These are phyloP conservation scores for Erebia epiphron DNA, from an alignment of 2,888 invertebrate genomes.

Conservation along the genomic window DNA sequence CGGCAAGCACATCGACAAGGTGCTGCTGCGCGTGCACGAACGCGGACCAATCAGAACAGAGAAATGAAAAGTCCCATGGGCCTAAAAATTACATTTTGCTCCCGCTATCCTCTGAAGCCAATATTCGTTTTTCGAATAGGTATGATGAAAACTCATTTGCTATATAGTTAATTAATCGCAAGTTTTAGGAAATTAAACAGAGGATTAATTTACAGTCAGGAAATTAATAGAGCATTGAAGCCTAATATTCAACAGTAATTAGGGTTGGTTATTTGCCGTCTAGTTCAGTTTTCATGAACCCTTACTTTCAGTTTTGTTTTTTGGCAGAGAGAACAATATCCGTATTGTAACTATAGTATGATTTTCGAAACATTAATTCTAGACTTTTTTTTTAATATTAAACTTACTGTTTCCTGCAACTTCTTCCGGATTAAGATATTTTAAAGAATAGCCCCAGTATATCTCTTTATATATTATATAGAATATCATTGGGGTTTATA, in stretches of 20 bases:
- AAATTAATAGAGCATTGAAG: background rate
- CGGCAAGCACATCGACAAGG: no score
- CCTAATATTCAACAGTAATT: background rate
- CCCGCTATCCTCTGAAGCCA: no score
- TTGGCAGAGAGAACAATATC: background rate
- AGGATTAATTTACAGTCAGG: background rate
- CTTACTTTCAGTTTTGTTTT: background rate
- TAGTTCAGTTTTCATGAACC: slow-evolving; percentile 1
- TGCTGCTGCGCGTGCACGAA: no score
- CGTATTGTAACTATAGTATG: background rate
- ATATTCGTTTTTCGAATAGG: no score
- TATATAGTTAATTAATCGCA: background rate
- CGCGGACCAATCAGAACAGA: no score
- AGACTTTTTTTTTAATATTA: background rate
- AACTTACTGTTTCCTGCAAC: no score
- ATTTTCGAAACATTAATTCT: background rate
- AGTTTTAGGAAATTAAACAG: slow-evolving; percentile 1
- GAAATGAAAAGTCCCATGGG: no score
- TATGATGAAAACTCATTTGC: background rate
- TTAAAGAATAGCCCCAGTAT: no score
- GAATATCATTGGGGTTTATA: no score
- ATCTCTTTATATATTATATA: no score
- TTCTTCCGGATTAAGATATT: no score
- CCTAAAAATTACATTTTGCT: no score
- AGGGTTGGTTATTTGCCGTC: background rate